Percentiles rank a stretch among this genome's conserved stretches.
Evolutionary conservation across 2,113 vertebrate genomes (phyloP).

Genomic region (Oryzias javanicus): DNA sequence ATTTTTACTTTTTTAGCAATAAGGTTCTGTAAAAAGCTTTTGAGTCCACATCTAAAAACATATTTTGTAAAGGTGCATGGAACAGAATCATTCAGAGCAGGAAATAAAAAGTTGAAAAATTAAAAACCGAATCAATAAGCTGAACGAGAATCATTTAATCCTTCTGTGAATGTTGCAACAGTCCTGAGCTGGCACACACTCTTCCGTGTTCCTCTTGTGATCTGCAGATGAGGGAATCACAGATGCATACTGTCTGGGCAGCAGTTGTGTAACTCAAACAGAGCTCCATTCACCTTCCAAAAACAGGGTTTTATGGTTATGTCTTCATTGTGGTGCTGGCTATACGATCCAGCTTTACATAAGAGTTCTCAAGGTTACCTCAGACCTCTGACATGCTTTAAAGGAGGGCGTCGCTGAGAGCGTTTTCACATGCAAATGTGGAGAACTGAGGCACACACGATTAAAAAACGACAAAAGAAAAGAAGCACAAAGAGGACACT

Average conservation of each 20-base stretch:
- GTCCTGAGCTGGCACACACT: neutral
- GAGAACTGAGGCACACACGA: too few relatives aligned
- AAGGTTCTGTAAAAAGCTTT: too few relatives aligned
- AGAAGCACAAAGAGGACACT: too few relatives aligned
- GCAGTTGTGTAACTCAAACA: slow-evolving; percentile 36
- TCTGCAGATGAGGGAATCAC: slow-evolving; percentile 6
- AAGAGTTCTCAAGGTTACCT: slow-evolving; percentile 3
- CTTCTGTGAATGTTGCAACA: neutral
- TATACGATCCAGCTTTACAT: slow-evolving; percentile 9
- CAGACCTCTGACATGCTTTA: neutral
- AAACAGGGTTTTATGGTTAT: slow-evolving; percentile 16
- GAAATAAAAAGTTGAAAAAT: too few relatives aligned
- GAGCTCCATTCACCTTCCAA: slow-evolving; percentile 13
- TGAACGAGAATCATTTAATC: neutral
- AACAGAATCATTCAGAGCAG: too few relatives aligned
- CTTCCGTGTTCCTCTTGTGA: slow-evolving; percentile 14
- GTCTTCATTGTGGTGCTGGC: slow-evolving; percentile 30
- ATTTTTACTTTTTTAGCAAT: too few relatives aligned
- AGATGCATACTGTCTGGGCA: slow-evolving; percentile 21
- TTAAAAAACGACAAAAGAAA: too few relatives aligned
- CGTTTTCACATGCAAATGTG: too few relatives aligned
- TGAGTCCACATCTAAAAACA: too few relatives aligned
- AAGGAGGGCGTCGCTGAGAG: too few relatives aligned
- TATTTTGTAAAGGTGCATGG: too few relatives aligned
- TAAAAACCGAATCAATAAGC: too few relatives aligned